Conservation (phyloP, 2,888 invertebrate genomes). For the Lacanobia oleracea region DNA sequence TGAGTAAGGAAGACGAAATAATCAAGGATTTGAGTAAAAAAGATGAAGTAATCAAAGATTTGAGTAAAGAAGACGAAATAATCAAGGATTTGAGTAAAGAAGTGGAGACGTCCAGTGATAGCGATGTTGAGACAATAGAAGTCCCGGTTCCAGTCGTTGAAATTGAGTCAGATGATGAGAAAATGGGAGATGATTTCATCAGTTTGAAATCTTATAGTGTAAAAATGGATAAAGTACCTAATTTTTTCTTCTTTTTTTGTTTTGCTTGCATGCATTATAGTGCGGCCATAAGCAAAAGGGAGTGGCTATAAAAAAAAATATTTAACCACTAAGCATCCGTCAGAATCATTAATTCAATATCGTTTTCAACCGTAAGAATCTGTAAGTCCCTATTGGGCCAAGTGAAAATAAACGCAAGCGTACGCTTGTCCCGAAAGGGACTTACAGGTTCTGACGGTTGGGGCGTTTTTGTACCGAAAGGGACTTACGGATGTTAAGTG, state of each 20-base stretch:
- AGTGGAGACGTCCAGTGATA: constrained; percentile 13
- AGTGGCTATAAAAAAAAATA: too few species aligned
- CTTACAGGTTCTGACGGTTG: too few species aligned
- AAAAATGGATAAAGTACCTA: constrained; percentile 8
- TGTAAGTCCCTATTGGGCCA: too few species aligned
- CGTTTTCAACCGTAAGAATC: too few species aligned
- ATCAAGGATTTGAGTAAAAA: background rate
- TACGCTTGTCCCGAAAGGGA: too few species aligned
- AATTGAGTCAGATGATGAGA: constrained; percentile 45
- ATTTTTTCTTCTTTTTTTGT: background rate
- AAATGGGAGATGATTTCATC: constrained; percentile 28
- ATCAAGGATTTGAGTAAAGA: background rate
- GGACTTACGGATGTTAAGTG: too few species aligned
- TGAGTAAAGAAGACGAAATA: background rate
- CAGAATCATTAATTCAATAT: too few species aligned
- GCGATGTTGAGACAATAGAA: constrained; percentile 36
- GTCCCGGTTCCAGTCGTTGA: constrained; percentile 15
- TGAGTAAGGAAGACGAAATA: background rate
- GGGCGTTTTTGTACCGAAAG: too few species aligned
- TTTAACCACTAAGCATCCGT: too few species aligned
- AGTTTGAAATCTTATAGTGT: constrained; percentile 33
- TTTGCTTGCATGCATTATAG: background rate
- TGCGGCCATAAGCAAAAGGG: too few species aligned
- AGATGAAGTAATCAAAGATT: background rate
- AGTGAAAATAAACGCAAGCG: too few species aligned